These are phyloP conservation scores for Sialia sialis DNA, from an alignment of 2,113 vertebrate species.

Conservation along the genomic window DNA sequence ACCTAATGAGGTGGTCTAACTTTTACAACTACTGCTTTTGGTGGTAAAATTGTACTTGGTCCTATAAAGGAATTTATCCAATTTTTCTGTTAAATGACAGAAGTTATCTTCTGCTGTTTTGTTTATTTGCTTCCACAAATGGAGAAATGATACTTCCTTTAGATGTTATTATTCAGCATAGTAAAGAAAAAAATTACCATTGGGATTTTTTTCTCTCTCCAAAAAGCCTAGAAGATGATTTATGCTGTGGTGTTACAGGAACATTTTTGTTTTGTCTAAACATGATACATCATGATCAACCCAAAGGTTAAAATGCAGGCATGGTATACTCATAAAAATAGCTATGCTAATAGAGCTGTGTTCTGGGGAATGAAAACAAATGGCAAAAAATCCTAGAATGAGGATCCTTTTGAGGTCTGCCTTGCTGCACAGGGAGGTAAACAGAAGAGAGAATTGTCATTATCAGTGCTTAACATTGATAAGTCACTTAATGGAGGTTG, in stretches of 20 bases:
- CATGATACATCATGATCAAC: background rate
- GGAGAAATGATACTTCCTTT: background rate
- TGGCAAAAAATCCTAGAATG: background rate
- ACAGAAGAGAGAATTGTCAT: background rate
- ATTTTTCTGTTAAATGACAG: background rate
- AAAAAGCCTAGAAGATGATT: background rate
- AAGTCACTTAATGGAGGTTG: background rate
- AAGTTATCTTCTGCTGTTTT: background rate
- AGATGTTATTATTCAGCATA: background rate
- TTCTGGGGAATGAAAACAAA: background rate
- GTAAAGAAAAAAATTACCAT: background rate
- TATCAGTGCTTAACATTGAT: fast-evolving
- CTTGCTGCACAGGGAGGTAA: background rate
- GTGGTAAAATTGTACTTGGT: background rate
- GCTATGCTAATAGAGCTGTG: background rate
- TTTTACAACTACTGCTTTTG: background rate
- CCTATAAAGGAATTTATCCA: background rate
- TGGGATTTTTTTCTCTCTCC: background rate
- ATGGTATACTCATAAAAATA: background rate
- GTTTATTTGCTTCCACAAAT: background rate
- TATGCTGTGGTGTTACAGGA: background rate
- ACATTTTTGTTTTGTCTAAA: background rate
- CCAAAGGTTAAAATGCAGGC: background rate
- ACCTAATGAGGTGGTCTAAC: background rate
- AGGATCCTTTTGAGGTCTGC: background rate